Evolutionary conservation across 2,888 invertebrate genomes (phyloP).

Genomic region (Lasioglossum morio): DNA sequence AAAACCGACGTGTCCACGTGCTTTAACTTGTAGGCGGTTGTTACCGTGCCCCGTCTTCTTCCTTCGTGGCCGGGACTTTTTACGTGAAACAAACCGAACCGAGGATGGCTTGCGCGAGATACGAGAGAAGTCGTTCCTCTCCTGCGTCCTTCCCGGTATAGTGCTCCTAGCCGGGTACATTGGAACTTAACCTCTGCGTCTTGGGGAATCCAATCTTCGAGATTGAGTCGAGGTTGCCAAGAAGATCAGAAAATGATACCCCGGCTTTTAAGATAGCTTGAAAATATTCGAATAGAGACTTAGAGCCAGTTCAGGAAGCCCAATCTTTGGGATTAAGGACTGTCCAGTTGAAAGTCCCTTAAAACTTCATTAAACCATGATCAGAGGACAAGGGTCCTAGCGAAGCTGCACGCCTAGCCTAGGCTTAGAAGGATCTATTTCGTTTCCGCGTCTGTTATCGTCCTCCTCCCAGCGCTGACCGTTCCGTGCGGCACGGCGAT

Average conservation of each 20-base stretch:
- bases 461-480: neutral
- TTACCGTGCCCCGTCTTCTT: slow-evolving; percentile 40
- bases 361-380: neutral
- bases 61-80: slow-evolving; percentile 28
- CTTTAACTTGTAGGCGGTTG: slow-evolving; percentile 73
- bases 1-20: slow-evolving; percentile 69
- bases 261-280: no score
- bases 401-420: no score
- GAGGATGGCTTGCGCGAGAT: slow-evolving; percentile 15
- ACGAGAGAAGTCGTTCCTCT: slow-evolving; percentile 2
- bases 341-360: neutral
- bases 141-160: neutral
- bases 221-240: no score
- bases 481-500: slow-evolving; percentile 45
- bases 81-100: slow-evolving; percentile 25
- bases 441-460: slow-evolving; percentile 14
- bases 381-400: neutral
- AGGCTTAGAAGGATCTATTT: neutral
- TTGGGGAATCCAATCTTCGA: no score
- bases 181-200: no score
- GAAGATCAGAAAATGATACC: no score
- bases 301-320: neutral
- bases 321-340: neutral
- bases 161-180: neutral
- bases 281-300: neutral